A percentile compares a stretch with the other conserved stretches of the same genome.
These are phyloP conservation scores for Vulpes vulpes DNA, from an alignment of 2,113 vertebrate species.

Conservation along the genomic window DNA sequence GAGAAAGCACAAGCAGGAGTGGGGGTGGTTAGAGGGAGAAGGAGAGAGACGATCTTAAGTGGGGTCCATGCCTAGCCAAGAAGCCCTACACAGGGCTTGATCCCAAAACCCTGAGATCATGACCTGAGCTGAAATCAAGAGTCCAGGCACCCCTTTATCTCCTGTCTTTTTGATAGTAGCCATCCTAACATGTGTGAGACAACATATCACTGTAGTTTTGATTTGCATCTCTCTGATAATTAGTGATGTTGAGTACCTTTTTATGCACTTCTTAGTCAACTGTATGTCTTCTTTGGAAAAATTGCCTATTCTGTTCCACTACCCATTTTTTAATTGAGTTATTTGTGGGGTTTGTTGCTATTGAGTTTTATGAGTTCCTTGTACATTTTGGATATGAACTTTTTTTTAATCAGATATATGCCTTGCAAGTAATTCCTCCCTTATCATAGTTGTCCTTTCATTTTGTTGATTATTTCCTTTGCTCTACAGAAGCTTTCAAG, in stretches of 20 bases:
- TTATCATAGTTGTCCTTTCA: background rate
- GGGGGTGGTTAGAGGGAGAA: background rate
- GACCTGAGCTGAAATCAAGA: background rate
- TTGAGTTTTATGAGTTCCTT: background rate
- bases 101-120: background rate
- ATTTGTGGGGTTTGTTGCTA: background rate
- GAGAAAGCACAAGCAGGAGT: background rate
- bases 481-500: background rate
- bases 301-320: background rate
- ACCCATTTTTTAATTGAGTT: background rate
- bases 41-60: background rate
- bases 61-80: background rate
- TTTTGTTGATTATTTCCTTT: slow-evolving; percentile 5
- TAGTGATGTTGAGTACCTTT: background rate
- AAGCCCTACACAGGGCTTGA: background rate
- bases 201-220: background rate
- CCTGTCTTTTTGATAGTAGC: background rate
- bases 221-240: background rate
- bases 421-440: background rate
- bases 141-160: background rate
- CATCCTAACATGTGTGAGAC: background rate
- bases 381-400: background rate
- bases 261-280: background rate
- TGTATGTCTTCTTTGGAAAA: background rate
- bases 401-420: background rate